Evolutionary conservation across 2,797 vertebrate species (phyloP).

Genomic region (Galaxias olidus): DNA sequence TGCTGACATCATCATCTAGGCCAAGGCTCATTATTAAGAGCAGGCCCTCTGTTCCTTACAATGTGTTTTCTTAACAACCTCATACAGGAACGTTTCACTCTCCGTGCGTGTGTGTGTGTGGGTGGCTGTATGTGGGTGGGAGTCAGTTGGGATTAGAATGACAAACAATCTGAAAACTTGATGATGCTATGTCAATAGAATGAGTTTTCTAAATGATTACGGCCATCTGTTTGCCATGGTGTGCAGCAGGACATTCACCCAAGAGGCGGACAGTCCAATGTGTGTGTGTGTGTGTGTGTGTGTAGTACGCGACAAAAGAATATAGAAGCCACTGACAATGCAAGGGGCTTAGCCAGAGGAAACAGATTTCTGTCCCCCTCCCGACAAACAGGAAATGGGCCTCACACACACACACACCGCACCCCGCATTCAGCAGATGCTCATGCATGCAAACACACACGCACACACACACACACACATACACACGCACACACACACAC

Average conservation of each 20-base stretch:
- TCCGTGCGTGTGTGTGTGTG: neutral
- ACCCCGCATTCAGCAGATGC: constrained; percentile 24
- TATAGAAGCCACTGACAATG: constrained; percentile 56
- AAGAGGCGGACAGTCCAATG: too few relatives aligned
- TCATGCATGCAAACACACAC: constrained; percentile 35
- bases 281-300: constrained; percentile 8
- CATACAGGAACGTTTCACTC: neutral
- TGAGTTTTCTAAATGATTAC: too few relatives aligned
- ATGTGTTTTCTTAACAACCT: too few relatives aligned
- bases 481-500: constrained; percentile 7
- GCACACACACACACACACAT: constrained; percentile 7
- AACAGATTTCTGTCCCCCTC: constrained; percentile 75
- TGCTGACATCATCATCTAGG: too few relatives aligned
- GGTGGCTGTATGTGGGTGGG: constrained; percentile 1
- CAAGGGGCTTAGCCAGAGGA: constrained; percentile 67
- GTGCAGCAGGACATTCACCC: too few relatives aligned
- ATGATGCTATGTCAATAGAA: too few relatives aligned
- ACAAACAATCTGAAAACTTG: too few relatives aligned
- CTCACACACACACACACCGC: constrained; percentile 52
- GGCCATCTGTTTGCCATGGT: too few relatives aligned
- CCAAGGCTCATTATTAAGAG: too few relatives aligned
- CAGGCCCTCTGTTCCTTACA: too few relatives aligned
- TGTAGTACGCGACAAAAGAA: neutral
- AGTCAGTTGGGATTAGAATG: too few relatives aligned
- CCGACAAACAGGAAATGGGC: constrained; percentile 75